A percentile compares a stretch with the other conserved stretches of the same genome.
Conservation (phyloP, 2,113 vertebrate species). For the Caranx ignobilis region DNA sequence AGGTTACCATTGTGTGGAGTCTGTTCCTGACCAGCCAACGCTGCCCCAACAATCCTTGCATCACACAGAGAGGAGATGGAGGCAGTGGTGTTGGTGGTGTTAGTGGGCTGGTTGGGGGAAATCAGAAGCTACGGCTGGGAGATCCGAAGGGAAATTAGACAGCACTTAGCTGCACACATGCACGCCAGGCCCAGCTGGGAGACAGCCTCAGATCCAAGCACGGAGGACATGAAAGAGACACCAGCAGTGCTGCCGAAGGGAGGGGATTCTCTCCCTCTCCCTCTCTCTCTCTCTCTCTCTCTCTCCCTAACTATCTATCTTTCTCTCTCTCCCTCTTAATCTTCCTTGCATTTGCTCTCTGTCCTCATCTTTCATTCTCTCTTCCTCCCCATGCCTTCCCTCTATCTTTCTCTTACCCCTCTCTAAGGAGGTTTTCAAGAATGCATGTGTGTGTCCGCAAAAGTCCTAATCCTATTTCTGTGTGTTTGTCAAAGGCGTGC, state of each 20-base stretch:
- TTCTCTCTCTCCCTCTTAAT: conserved; percentile 46
- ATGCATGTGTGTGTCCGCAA: conserved; percentile 47
- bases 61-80: conserved; percentile 9
- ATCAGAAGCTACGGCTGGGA: conserved; percentile 42
- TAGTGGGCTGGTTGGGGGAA: conserved; percentile 26
- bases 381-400: conserved; percentile 35
- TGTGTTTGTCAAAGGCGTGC: conserved; percentile 20
- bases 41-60: not conserved
- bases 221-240: conserved; percentile 79
- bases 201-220: conserved; percentile 74
- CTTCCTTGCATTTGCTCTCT: conserved; percentile 49
- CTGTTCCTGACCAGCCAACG: conserved; percentile 2
- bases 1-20: not conserved
- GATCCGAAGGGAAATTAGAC: conserved; percentile 82
- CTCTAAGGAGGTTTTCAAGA: conserved; percentile 58
- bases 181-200: conserved; percentile 73
- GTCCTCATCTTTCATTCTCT: conserved; percentile 67
- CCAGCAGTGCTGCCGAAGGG: conserved; percentile 60
- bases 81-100: conserved; percentile 4
- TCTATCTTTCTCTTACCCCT: conserved; percentile 21
- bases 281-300: conserved; percentile 20
- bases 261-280: conserved; percentile 33
- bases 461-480: conserved; percentile 24
- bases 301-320: conserved; percentile 13
- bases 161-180: conserved; percentile 79